Percentiles rank a stretch among this genome's conserved stretches.
phyloP scores from a whole-genome alignment of 2,888 invertebrate species.

The Callyntrura sp. region DNA sequence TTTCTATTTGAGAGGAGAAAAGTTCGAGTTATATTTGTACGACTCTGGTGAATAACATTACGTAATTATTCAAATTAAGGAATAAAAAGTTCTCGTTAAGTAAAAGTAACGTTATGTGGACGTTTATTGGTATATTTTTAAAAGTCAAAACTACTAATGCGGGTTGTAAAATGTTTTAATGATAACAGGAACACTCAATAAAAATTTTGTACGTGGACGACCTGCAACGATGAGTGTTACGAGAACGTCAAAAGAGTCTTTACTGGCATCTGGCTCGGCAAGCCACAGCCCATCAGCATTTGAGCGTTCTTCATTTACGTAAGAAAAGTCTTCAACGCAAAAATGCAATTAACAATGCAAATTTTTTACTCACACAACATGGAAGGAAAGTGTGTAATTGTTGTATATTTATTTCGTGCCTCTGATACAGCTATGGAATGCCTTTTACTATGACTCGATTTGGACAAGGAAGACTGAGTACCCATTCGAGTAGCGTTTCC shows the following conservation, averaged over 20 bases:
- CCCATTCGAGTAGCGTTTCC: slow-evolving; percentile 79
- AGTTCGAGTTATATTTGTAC: too few species aligned
- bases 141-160: too few species aligned
- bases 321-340: slow-evolving; percentile 47
- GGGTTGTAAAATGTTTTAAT: background rate
- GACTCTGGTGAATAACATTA: too few species aligned
- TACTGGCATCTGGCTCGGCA: slow-evolving; percentile 84
- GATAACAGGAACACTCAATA: slow-evolving; percentile 81
- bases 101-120: too few species aligned
- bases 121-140: too few species aligned
- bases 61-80: too few species aligned
- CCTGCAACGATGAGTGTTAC: slow-evolving; percentile 82
- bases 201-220: slow-evolving; percentile 83
- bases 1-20: too few species aligned
- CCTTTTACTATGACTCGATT: slow-evolving; percentile 82
- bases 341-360: background rate
- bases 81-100: too few species aligned
- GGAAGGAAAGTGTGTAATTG: background rate
- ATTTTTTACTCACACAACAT: background rate
- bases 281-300: slow-evolving; percentile 84
- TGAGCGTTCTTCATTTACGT: slow-evolving; percentile 84
- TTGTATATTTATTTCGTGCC: background rate
- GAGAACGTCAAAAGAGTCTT: slow-evolving; percentile 82
- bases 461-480: slow-evolving; percentile 81
- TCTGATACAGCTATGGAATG: slow-evolving; percentile 82